A percentile compares a stretch with the other conserved stretches of the same genome.
Evolutionary conservation across 1,140 invertebrate genomes (phyloP).

Genomic region (Wiebesia pumilae): DNA sequence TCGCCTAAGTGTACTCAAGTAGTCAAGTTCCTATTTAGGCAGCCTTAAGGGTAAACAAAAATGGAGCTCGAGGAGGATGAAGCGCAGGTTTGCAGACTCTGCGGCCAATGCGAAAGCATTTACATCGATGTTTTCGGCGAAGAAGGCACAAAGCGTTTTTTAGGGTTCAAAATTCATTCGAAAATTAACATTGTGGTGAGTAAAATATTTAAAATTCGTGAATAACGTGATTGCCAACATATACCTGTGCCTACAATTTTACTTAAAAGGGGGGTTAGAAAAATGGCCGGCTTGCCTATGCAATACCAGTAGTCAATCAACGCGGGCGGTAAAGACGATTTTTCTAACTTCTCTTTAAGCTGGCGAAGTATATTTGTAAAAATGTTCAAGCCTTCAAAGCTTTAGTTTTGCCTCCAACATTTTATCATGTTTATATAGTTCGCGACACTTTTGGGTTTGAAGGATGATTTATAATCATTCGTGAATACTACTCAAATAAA

Average conservation of each 20-base stretch:
- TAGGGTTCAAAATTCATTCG: slow-evolving; percentile 67
- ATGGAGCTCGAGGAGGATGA: slow-evolving; percentile 70
- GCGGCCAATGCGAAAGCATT: slow-evolving; percentile 68
- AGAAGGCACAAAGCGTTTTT: slow-evolving; percentile 66
- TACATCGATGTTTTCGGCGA: slow-evolving; percentile 72
- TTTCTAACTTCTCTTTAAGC: background rate
- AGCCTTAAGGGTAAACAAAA: slow-evolving; percentile 65
- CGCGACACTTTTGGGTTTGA: background rate
- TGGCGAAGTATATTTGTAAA: background rate
- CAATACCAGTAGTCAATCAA: background rate
- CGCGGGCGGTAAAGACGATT: background rate
- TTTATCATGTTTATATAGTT: background rate
- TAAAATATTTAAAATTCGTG: slow-evolving; percentile 18
- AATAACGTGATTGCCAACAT: slow-evolving; percentile 12
- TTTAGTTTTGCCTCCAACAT: background rate
- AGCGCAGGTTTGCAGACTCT: slow-evolving; percentile 68
- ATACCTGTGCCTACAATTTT: slow-evolving; percentile 37
- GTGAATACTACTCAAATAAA: background rate
- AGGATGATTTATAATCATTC: background rate
- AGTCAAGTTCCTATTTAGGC: slow-evolving; percentile 62
- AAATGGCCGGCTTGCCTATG: slow-evolving; percentile 57
- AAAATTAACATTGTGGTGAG: slow-evolving; percentile 73
- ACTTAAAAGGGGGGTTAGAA: slow-evolving; percentile 60
- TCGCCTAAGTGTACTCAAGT: slow-evolving; percentile 53
- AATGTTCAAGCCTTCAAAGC: background rate